Evolutionary conservation across 35 echinoderm and acorn worm species (phyloP).

Genomic region (Ophiothrix spiculata): DNA sequence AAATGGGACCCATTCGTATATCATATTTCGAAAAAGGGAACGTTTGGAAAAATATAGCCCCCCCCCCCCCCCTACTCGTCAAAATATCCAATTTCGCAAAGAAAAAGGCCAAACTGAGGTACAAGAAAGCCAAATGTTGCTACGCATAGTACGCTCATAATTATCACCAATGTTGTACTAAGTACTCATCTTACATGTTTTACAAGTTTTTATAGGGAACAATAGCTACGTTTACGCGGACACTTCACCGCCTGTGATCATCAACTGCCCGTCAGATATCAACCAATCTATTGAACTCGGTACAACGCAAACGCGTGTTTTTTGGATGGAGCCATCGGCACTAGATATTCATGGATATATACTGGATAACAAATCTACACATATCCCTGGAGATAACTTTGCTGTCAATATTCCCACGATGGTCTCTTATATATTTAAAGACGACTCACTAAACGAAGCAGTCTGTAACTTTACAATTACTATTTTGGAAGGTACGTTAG

Average conservation of each 20-base stretch:
- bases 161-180: background rate
- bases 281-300: background rate
- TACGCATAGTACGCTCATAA: background rate
- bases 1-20: too few species aligned
- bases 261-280: background rate
- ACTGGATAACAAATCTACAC: background rate
- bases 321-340: background rate
- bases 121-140: background rate
- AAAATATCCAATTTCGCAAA: background rate
- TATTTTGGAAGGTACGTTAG: background rate
- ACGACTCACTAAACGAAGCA: background rate
- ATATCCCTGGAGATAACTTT: background rate
- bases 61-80: too few species aligned
- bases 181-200: background rate
- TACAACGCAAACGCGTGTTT: background rate
- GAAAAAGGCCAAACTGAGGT: background rate
- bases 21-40: too few species aligned
- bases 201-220: background rate
- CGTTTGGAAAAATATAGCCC: too few species aligned
- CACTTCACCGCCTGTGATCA: background rate
- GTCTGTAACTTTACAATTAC: background rate
- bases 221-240: background rate
- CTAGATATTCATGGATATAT: background rate
- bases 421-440: background rate
- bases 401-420: background rate